These are phyloP conservation scores for Daktulosphaira vitifoliae DNA, from an alignment of 1,140 invertebrate species.

Conservation along the genomic window DNA sequence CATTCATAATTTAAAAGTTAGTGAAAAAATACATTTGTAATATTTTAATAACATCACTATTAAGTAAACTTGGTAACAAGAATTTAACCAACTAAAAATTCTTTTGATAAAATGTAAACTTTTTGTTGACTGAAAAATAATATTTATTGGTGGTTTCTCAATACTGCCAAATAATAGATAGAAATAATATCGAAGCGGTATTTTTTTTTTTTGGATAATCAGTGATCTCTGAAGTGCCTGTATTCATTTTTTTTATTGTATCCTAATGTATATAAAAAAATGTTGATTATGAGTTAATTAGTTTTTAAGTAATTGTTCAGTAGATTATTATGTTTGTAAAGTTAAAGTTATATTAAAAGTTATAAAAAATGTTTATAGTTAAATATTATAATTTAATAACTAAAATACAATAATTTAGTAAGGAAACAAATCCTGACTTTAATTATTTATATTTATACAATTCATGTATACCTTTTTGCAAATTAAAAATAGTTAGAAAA, in stretches of 20 bases:
- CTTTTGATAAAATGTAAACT: too few species aligned
- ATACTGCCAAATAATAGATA: slow-evolving; percentile 5
- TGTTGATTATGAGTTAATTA: slow-evolving; percentile 28
- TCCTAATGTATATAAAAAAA: slow-evolving; percentile 26
- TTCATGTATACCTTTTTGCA: too few species aligned
- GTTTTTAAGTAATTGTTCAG: slow-evolving; percentile 31
- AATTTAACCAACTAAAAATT: too few species aligned
- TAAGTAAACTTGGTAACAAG: too few species aligned
- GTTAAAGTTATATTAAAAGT: slow-evolving; percentile 29
- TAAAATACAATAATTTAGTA: slow-evolving; percentile 15
- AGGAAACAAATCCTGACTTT: too few species aligned
- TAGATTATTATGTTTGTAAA: slow-evolving; percentile 30
- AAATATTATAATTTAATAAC: slow-evolving; percentile 11
- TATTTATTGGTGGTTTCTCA: background rate
- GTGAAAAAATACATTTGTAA: too few species aligned
- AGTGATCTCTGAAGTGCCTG: slow-evolving; percentile 30
- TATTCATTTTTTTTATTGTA: slow-evolving; percentile 29
- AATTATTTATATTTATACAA: too few species aligned
- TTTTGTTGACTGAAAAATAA: too few species aligned
- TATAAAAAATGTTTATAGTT: slow-evolving; percentile 25
- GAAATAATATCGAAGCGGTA: slow-evolving; percentile 4
- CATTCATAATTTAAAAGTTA: too few species aligned
- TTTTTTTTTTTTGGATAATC: slow-evolving; percentile 14
- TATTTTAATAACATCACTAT: too few species aligned
- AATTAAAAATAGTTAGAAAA: too few species aligned